These are phyloP conservation scores for Dasyornis broadbenti DNA, from an alignment of 2,113 vertebrate genomes.

Conservation along the genomic window DNA sequence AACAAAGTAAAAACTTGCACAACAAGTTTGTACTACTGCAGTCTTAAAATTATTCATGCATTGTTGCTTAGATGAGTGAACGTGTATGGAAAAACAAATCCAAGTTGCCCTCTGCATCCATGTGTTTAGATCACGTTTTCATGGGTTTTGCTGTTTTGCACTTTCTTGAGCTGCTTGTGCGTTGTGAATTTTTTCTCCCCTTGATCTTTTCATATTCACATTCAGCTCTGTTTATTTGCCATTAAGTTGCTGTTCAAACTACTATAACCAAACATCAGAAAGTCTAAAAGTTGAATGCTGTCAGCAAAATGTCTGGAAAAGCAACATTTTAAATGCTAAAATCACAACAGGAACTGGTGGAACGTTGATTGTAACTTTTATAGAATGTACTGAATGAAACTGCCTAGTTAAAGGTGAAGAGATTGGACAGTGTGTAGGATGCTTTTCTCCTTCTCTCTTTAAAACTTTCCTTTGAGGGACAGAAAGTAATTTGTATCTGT, in stretches of 20 bases:
- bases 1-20: background rate
- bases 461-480: background rate
- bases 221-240: slow-evolving; percentile 40
- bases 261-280: slow-evolving; percentile 19
- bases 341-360: background rate
- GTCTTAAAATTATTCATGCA: background rate
- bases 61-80: background rate
- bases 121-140: background rate
- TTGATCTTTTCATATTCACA: background rate
- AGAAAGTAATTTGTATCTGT: slow-evolving; percentile 4
- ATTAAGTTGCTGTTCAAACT: slow-evolving; percentile 19
- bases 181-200: background rate
- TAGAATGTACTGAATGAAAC: background rate
- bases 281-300: background rate
- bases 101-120: background rate
- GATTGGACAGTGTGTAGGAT: background rate
- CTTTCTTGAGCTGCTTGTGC: slow-evolving; percentile 18
- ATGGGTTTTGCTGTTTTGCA: background rate
- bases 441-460: background rate
- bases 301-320: background rate
- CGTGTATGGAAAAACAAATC: background rate
- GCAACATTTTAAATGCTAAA: background rate
- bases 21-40: background rate
- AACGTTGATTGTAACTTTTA: background rate
- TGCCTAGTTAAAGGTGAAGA: background rate